Evolutionary conservation across 2,888 invertebrate genomes (phyloP).

Genomic region (Leucophora obtusa): DNA sequence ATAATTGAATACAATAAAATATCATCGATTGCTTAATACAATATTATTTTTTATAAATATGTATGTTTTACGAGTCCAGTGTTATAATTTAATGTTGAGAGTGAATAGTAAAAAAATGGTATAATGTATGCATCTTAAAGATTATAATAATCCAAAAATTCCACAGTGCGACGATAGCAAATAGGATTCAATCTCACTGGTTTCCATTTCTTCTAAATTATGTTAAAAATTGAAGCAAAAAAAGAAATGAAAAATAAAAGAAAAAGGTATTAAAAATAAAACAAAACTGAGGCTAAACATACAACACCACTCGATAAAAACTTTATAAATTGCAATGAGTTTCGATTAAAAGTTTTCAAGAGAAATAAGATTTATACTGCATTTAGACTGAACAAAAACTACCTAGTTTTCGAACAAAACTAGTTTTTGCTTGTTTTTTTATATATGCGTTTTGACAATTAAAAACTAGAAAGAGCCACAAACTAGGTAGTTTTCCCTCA

Average conservation of each 20-base stretch:
- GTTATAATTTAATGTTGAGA: conserved; percentile 17
- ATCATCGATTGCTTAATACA: conserved; percentile 45
- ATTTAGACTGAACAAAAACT: too few species aligned
- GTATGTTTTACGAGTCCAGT: conserved; percentile 21
- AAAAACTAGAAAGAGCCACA: too few species aligned
- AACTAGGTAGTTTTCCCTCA: too few species aligned
- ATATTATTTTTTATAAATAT: conserved; percentile 32
- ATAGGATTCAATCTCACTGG: conserved; percentile 78
- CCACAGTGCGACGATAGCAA: conserved; percentile 77
- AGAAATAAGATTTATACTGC: too few species aligned
- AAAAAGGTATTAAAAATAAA: conserved; percentile 69
- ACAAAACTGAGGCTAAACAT: conserved; percentile 33
- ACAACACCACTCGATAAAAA: not conserved
- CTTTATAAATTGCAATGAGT: too few species aligned
- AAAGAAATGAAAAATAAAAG: conserved; percentile 68
- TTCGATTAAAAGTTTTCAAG: too few species aligned
- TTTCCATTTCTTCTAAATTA: conserved; percentile 78
- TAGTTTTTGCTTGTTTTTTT: too few species aligned
- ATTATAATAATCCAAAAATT: conserved; percentile 78
- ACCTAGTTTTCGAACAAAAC: too few species aligned
- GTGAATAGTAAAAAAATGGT: conserved; percentile 24
- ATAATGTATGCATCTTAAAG: conserved; percentile 65
- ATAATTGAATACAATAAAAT: conserved; percentile 43
- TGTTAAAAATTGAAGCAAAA: conserved; percentile 67
- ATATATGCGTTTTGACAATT: too few species aligned